Conservation (phyloP, 1,140 invertebrate genomes). For the Heliconius nattereri region DNA sequence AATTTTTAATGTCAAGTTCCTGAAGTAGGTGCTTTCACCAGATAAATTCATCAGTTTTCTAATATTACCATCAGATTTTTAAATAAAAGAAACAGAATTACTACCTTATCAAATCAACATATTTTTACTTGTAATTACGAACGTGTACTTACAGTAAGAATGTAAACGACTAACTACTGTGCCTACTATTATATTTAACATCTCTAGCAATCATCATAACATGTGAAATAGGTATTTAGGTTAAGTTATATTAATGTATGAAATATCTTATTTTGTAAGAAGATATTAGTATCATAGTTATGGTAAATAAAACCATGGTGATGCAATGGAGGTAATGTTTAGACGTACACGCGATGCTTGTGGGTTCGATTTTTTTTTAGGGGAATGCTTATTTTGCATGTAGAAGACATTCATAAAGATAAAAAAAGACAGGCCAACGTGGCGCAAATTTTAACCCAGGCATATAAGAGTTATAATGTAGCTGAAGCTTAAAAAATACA, state of each 20-base stretch:
- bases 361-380: background rate
- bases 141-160: background rate
- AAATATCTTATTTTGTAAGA: constrained; percentile 3
- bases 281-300: background rate
- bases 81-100: too few species aligned
- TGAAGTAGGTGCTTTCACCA: too few species aligned
- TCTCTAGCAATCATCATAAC: constrained; percentile 14
- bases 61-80: too few species aligned
- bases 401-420: too few species aligned
- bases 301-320: background rate
- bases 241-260: constrained; percentile 13
- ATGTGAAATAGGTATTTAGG: constrained; percentile 9
- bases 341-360: background rate
- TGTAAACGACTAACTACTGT: background rate
- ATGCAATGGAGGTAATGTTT: background rate
- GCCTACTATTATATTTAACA: background rate
- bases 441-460: too few species aligned
- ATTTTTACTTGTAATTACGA: background rate
- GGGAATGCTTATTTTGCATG: background rate
- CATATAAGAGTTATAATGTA: too few species aligned
- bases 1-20: too few species aligned
- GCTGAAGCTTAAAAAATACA: too few species aligned
- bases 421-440: too few species aligned
- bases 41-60: too few species aligned
- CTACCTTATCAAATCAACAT: too few species aligned